Percentiles rank a stretch among this genome's conserved stretches.
Evolutionary conservation across 1,140 invertebrate species (phyloP).

Genomic region (Dreissena polymorpha): DNA sequence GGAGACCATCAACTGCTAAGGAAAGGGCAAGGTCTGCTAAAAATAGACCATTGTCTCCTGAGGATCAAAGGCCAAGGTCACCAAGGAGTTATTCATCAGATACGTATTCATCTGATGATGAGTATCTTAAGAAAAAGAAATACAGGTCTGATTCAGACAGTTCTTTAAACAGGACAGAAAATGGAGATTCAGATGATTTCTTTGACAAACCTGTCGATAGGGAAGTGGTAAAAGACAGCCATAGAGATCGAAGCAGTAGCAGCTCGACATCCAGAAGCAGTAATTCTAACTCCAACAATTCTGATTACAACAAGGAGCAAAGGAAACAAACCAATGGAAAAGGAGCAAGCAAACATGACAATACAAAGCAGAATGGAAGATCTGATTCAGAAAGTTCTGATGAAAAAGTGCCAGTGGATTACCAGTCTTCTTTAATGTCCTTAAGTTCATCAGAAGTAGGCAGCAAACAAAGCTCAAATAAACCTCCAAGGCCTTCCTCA

Average conservation of each 20-base stretch:
- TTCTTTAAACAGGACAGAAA: conserved; percentile 5
- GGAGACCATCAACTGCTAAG: conserved; percentile 20
- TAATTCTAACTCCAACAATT: neutral
- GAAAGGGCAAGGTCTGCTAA: neutral
- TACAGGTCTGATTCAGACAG: conserved; percentile 22
- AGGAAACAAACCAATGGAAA: conserved; percentile 29
- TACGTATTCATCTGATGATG: conserved; percentile 44
- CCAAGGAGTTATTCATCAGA: conserved; percentile 46
- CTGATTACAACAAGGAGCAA: conserved; percentile 1
- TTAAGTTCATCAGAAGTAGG: conserved; percentile 4
- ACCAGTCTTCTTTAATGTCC: conserved; percentile 30
- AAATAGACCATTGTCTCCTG: conserved; percentile 18
- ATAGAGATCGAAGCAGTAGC: conserved; percentile 7
- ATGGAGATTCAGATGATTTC: conserved; percentile 25
- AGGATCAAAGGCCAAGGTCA: conserved; percentile 53
- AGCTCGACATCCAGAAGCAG: conserved; percentile 18
- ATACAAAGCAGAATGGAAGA: conserved; percentile 11
- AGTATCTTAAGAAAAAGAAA: conserved; percentile 40
- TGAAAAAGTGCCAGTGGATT: conserved; percentile 34
- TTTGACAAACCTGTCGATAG: conserved; percentile 5
- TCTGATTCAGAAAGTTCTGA: conserved; percentile 28
- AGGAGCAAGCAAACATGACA: conserved; percentile 8
- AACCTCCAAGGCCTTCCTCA: neutral
- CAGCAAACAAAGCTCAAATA: conserved; percentile 9
- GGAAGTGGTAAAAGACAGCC: neutral